Percentiles rank a stretch among this genome's conserved stretches.
Conservation (phyloP, 1,140 invertebrate genomes). For the Drosophila grimshawi region DNA sequence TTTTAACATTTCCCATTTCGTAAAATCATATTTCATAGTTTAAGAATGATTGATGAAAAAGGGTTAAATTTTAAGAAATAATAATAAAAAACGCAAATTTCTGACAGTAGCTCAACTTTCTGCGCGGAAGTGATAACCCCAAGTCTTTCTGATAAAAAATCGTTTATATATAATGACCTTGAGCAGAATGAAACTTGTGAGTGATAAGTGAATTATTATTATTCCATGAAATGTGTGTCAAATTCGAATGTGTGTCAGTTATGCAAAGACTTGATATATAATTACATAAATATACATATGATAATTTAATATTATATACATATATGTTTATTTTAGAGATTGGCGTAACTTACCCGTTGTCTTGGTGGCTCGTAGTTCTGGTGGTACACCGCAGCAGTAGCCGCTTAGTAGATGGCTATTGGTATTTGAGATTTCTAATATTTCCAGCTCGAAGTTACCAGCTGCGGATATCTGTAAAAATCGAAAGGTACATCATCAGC, state of each 20-base stretch:
- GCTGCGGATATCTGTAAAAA: slow-evolving; percentile 84
- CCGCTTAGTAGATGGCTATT: slow-evolving; percentile 92
- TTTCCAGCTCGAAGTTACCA: slow-evolving; percentile 96
- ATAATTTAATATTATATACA: neutral
- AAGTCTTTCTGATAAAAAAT: slow-evolving; percentile 5
- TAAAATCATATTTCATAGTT: too few species aligned
- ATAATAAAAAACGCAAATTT: too few species aligned
- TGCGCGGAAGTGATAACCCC: too few species aligned
- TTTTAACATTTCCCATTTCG: too few species aligned
- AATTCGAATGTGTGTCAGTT: slow-evolving; percentile 19
- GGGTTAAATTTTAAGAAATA: too few species aligned
- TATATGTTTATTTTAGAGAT: slow-evolving; percentile 7
- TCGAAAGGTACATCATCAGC: slow-evolving; percentile 59
- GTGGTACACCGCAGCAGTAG: slow-evolving; percentile 91
- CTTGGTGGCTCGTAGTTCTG: slow-evolving; percentile 85
- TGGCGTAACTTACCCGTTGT: slow-evolving; percentile 82
- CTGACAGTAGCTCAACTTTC: too few species aligned
- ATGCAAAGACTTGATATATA: slow-evolving; percentile 3
- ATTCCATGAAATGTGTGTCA: slow-evolving; percentile 11
- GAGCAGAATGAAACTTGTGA: neutral
- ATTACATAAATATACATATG: neutral
- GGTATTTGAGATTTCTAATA: slow-evolving; percentile 94
- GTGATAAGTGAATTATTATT: slow-evolving; percentile 10
- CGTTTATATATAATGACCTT: slow-evolving; percentile 13
- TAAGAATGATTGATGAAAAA: too few species aligned